Evolutionary conservation across 2,888 invertebrate genomes (phyloP).

Genomic region (Acanthoscelides obtectus): DNA sequence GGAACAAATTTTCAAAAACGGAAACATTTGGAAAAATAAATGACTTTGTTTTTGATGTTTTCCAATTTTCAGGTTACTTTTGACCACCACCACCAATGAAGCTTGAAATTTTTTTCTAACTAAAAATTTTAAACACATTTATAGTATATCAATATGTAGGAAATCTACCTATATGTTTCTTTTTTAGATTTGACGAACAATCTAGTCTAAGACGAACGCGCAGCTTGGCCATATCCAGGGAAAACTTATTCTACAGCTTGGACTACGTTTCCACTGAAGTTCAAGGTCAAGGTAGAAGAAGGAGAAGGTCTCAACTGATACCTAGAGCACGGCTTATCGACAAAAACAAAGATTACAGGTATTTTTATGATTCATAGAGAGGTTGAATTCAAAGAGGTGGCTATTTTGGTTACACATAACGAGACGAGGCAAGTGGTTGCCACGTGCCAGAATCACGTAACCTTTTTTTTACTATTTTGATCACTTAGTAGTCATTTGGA

Average conservation of each 20-base stretch:
- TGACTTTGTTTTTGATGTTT: too few species aligned
- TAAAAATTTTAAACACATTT: too few species aligned
- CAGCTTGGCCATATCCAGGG: constrained; percentile 53
- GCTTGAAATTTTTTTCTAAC: too few species aligned
- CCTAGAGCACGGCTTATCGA: constrained; percentile 76
- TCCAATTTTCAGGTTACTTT: too few species aligned
- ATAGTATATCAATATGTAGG: too few species aligned
- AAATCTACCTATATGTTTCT: too few species aligned
- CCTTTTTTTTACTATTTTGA: too few species aligned
- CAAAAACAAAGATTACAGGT: constrained; percentile 54
- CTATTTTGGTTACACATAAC: background rate
- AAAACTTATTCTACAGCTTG: constrained; percentile 69
- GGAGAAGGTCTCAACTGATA: constrained; percentile 65
- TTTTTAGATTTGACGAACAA: constrained; percentile 8
- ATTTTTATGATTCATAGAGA: constrained; percentile 15
- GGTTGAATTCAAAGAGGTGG: background rate
- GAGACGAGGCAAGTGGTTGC: background rate
- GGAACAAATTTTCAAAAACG: too few species aligned
- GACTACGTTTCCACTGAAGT: constrained; percentile 57
- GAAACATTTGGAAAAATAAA: too few species aligned
- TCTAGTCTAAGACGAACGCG: constrained; percentile 32
- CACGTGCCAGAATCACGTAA: too few species aligned
- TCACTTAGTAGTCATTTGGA: too few species aligned
- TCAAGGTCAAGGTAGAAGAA: constrained; percentile 44
- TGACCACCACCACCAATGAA: too few species aligned